Conservation (phyloP, 2,113 vertebrate species). For the Bubo bubo region DNA sequence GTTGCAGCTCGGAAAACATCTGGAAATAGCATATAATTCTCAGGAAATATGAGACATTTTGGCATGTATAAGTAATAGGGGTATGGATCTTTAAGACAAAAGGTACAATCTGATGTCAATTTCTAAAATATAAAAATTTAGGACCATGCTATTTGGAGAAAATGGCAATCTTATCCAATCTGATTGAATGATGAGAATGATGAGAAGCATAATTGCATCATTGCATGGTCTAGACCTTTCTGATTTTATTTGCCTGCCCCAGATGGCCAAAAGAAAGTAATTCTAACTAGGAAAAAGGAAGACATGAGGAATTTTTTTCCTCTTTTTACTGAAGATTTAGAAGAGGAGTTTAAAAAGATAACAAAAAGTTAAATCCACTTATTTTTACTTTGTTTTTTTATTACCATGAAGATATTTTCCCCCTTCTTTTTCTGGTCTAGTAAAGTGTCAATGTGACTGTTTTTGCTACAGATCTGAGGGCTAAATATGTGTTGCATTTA, state of each 20-base stretch:
- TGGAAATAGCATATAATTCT: background rate
- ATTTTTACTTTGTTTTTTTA: background rate
- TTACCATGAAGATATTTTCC: background rate
- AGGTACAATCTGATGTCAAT: background rate
- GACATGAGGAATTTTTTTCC: too few relatives aligned
- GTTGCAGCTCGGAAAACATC: background rate
- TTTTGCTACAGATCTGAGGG: constrained; percentile 28
- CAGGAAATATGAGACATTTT: background rate
- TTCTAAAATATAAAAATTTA: background rate
- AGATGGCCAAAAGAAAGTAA: background rate
- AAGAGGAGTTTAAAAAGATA: background rate
- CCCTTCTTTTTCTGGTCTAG: background rate
- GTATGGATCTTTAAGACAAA: background rate
- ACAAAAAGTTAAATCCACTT: background rate
- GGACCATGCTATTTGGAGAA: background rate
- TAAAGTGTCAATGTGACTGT: background rate
- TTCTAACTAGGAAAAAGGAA: background rate
- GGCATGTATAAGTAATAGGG: background rate
- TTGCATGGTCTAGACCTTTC: background rate
- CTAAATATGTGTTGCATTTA: constrained; percentile 36
- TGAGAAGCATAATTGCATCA: background rate
- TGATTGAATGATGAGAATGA: background rate
- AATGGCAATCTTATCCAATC: background rate
- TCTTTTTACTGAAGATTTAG: background rate
- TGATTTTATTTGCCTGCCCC: background rate